Conservation (phyloP, 1,140 invertebrate genomes). For the Danaus plexippus region DNA sequence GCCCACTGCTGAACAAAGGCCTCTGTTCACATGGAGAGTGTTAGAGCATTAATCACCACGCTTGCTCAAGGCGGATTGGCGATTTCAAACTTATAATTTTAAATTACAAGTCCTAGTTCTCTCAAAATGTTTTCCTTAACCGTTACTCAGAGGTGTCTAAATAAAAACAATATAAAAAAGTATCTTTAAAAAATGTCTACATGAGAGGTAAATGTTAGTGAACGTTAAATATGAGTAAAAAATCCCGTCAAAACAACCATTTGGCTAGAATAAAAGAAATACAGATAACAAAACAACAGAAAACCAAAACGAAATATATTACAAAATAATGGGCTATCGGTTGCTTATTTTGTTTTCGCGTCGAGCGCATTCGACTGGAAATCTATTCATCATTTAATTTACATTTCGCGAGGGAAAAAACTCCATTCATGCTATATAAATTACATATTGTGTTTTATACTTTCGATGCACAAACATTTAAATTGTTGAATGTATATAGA, state of each 20-base stretch:
- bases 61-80: too few species aligned
- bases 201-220: too few species aligned
- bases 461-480: neutral
- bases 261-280: constrained; percentile 5
- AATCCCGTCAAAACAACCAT: neutral
- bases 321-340: constrained; percentile 27
- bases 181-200: too few species aligned
- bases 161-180: too few species aligned
- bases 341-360: constrained; percentile 21
- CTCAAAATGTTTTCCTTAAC: too few species aligned
- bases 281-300: constrained; percentile 11
- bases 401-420: constrained; percentile 36
- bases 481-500: neutral
- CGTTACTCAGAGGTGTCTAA: too few species aligned
- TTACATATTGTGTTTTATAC: constrained; percentile 4
- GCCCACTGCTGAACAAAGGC: too few species aligned
- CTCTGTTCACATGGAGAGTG: too few species aligned
- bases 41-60: too few species aligned
- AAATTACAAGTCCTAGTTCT: too few species aligned
- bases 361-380: constrained; percentile 24
- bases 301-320: constrained; percentile 28
- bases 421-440: constrained; percentile 15
- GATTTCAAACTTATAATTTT: too few species aligned
- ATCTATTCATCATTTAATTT: constrained; percentile 48
- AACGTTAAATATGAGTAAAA: too few species aligned